Conservation (phyloP, 2,888 invertebrate genomes). For the Chloroclystis v-ata region DNA sequence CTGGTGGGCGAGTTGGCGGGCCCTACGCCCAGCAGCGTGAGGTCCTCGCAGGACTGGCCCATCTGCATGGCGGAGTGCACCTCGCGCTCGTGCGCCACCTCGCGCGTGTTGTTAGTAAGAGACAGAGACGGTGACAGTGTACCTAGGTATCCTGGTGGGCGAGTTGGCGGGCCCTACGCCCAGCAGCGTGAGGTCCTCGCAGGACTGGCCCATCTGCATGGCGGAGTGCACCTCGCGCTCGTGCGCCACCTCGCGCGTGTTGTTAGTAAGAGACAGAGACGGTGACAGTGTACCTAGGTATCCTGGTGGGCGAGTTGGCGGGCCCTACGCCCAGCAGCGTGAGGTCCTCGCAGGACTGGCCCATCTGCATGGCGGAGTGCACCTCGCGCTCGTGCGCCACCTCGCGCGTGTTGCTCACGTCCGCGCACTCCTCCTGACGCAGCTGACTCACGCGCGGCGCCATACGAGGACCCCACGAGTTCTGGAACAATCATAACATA, state of each 20-base stretch:
- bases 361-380: constrained; percentile 94
- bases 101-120: too few species aligned
- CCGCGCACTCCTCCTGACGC: constrained; percentile 92
- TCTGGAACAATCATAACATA: constrained; percentile 44
- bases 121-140: too few species aligned
- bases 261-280: too few species aligned
- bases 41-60: too few species aligned
- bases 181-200: neutral
- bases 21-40: too few species aligned
- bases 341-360: constrained; percentile 96
- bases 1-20: too few species aligned
- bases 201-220: neutral
- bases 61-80: too few species aligned
- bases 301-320: constrained; percentile 75
- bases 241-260: too few species aligned
- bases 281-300: constrained; percentile 63
- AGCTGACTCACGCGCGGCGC: constrained; percentile 93
- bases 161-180: neutral
- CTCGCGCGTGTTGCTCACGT: constrained; percentile 88
- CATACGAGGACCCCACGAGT: constrained; percentile 81
- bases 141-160: neutral
- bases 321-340: constrained; percentile 73
- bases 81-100: too few species aligned
- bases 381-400: constrained; percentile 94
- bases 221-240: neutral